These are phyloP conservation scores for Microcebus ravelobensis DNA, from an alignment of 2,113 vertebrate genomes.

Conservation along the genomic window DNA sequence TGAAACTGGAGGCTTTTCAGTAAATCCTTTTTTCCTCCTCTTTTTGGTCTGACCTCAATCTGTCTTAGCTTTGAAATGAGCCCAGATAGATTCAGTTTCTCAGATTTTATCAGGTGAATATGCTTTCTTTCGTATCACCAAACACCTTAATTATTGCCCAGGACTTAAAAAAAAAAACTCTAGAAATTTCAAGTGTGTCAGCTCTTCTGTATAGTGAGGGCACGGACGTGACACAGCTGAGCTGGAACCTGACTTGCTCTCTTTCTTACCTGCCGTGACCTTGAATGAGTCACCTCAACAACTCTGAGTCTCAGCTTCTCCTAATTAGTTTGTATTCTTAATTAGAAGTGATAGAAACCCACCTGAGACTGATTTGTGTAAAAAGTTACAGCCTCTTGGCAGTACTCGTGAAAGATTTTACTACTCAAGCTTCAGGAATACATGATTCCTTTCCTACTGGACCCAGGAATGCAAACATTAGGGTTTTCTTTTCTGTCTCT, in stretches of 20 bases:
- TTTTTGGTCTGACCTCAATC: neutral
- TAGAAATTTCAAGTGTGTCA: neutral
- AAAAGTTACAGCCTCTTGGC: neutral
- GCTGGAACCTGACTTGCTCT: neutral
- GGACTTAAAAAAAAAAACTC: neutral
- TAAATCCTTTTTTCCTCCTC: neutral
- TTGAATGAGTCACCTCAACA: neutral
- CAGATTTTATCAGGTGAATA: neutral
- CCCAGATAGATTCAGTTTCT: neutral
- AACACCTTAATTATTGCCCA: neutral
- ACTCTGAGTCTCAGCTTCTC: neutral
- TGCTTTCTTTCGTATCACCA: neutral
- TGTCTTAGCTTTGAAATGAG: neutral
- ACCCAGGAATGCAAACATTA: neutral
- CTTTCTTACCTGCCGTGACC: neutral
- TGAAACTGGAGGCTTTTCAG: neutral
- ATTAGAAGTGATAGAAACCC: neutral
- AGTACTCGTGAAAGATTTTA: neutral
- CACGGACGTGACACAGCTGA: neutral
- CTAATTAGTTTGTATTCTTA: neutral
- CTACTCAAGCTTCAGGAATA: neutral
- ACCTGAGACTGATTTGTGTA: neutral
- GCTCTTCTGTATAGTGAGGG: neutral
- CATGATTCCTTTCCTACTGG: neutral
- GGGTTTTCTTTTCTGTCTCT: neutral